Conservation (phyloP, 2,797 vertebrate genomes). For the Melopsittacus undulatus region DNA sequence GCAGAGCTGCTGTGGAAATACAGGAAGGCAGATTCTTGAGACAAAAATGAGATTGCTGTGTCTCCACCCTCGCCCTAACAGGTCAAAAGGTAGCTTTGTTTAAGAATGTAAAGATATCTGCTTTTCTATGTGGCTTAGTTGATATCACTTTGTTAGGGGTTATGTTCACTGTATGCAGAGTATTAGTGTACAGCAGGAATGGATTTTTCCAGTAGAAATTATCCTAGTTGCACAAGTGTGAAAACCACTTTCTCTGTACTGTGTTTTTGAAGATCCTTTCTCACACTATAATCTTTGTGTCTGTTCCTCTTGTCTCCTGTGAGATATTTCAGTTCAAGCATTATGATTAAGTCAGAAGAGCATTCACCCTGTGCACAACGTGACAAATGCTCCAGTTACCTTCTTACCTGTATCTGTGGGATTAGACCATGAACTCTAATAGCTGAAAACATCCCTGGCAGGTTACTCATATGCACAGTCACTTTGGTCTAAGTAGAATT, state of each 20-base stretch:
- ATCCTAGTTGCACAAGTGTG: background rate
- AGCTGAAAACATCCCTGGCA: background rate
- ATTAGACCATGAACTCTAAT: background rate
- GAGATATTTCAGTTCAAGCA: background rate
- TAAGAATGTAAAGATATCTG: background rate
- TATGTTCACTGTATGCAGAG: background rate
- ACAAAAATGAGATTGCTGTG: background rate
- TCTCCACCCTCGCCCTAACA: background rate
- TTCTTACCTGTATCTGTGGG: background rate
- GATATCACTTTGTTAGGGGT: background rate
- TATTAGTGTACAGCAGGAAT: background rate
- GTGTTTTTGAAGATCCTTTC: background rate
- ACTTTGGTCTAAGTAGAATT: background rate
- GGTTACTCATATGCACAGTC: background rate
- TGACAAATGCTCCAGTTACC: background rate
- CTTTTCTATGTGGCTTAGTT: background rate
- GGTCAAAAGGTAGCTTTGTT: background rate
- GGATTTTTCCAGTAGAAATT: background rate
- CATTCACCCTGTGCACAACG: background rate
- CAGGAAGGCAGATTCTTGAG: background rate
- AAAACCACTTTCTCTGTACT: background rate
- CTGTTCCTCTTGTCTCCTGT: background rate
- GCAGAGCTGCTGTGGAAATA: background rate
- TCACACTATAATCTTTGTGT: background rate
- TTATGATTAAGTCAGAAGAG: background rate